Conservation (phyloP, 2,113 vertebrate species). For the Acrocephalus kingi region DNA sequence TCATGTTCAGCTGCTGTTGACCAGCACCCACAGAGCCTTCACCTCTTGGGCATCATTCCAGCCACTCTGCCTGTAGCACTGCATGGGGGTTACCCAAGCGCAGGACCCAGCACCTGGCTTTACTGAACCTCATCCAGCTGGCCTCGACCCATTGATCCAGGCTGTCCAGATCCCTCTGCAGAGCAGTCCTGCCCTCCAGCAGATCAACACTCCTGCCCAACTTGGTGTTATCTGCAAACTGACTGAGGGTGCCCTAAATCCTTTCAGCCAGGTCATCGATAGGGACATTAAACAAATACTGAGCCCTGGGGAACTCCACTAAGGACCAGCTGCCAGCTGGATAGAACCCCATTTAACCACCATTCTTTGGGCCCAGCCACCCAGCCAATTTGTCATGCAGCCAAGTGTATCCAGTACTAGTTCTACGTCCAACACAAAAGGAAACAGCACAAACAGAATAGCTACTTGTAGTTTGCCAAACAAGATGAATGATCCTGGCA, state of each 20-base stretch:
- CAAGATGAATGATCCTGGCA: not conserved
- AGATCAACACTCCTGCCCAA: not conserved
- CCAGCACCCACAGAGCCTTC: not conserved
- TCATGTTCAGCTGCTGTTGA: not conserved
- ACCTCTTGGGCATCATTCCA: not conserved
- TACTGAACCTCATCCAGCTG: rapidly evolving
- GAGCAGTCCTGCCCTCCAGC: not conserved
- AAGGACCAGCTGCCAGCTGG: not conserved
- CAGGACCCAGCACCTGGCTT: not conserved
- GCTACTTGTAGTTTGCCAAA: not conserved
- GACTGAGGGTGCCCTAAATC: not conserved
- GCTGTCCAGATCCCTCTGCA: not conserved
- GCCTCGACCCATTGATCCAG: rapidly evolving
- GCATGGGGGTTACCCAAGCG: not conserved
- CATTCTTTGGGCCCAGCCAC: not conserved
- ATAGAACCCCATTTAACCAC: not conserved
- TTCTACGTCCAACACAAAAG: not conserved
- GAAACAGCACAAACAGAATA: not conserved
- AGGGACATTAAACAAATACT: not conserved
- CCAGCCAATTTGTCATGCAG: not conserved
- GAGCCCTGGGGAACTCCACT: not conserved
- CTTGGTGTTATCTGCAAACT: not conserved
- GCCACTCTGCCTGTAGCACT: not conserved
- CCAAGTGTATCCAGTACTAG: not conserved
- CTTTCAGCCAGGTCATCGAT: not conserved